Evolutionary conservation across 2,888 invertebrate genomes (phyloP), one percentile per base, ranked within the genome.

Genomic region (Acrobasis suavella): DNA sequence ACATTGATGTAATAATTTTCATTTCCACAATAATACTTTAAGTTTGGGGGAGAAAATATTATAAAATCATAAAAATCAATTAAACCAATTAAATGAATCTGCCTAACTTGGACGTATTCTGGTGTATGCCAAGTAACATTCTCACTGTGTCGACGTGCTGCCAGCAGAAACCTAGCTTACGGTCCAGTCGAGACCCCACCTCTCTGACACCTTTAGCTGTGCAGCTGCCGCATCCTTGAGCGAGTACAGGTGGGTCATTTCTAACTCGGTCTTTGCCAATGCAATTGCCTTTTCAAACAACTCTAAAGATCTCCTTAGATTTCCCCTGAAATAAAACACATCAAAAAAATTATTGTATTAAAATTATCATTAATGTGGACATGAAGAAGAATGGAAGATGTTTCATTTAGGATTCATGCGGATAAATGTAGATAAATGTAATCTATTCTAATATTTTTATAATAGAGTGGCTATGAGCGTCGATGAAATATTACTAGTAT

Each of bases 241-340:
- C 2, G 98, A 96, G 85, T 96, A 98, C 78, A 98, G 93, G 84
- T 98, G 98, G 38, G 96, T 95, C 94, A 98, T 95, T 92, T 99
- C 98, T 72, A 95, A 93, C 86, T 96, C 96, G 15, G 97, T 97
- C 82, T 97, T 96, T 52, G 97, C 96, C 71, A 97, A 89, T 63
- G 94, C 94, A 68, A 99, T 95, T 46, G 98, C 98, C 83, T 96
- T 97, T 77, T 98, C 96, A 83, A 98, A 98, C 64, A 97, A 91
- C 71, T 96, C 95, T 70, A 98, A 94, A 2, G 98, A 98, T 74
- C 95, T 93, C 64, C 95, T 93, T 70, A 98, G 91, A 85, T 98
- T 96, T 55, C 97, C 97, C 74, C 97, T 97, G 93, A 67, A 94
- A 93, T 75, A 14, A 42, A 46, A 56, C 1, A 56, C 5, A 14